Base-by-base conservation (phyloP, 2,888 invertebrate genomes). In the Chrysina gloriosa region DNA sequence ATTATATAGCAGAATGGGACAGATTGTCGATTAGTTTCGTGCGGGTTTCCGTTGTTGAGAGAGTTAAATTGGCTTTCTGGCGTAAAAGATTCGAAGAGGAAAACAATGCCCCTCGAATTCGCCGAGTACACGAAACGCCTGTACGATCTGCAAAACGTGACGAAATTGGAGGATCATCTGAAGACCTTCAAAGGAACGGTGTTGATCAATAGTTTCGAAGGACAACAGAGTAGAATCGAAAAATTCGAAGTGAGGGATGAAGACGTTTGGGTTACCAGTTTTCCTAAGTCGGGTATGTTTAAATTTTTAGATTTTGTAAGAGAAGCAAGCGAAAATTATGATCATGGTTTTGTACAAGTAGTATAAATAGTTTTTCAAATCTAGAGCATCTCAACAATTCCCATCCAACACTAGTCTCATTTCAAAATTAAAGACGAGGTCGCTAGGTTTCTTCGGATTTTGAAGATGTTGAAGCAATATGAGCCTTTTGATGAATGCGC, bases 241-340 rank as follows among this genome's bases (percentile, higher is more conserved):
- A 66, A 71, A 48, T 65, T 71, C n/a, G 69, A 71, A 64, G 68
- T 70, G n/a, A 63, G 56, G 6, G 63, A 69, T 58, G 50, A 63
- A 6, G 71, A 71, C 65, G 39, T 70, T 21, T 70, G 66, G 52
- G 56, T 71, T 7, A 54, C 65, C 4, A 54, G 63, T 11, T 71
- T 67, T 50, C 68, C 69, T n/a, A 71, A 70, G 67, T 66, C 71
- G 56, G 71, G 71, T 70, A 47, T 3, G 1, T 4, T 31, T 31
- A 9, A 31, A 31, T 6, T 31, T 6, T 31, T 31, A 31, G 31
- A n/a, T 1, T 2, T 31, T 31, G 31, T 6, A 3, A n/a, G 3
- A 31, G 31, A 9, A 31, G 31, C 4, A 2, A 1, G 31, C 7
- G 3, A 4, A 31, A 31, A 31, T 31, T 2, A n/a, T 31, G n/a